These are phyloP conservation scores for Ramphastos sulfuratus DNA, from an alignment of 2,113 vertebrate genomes.

Conservation along the genomic window DNA sequence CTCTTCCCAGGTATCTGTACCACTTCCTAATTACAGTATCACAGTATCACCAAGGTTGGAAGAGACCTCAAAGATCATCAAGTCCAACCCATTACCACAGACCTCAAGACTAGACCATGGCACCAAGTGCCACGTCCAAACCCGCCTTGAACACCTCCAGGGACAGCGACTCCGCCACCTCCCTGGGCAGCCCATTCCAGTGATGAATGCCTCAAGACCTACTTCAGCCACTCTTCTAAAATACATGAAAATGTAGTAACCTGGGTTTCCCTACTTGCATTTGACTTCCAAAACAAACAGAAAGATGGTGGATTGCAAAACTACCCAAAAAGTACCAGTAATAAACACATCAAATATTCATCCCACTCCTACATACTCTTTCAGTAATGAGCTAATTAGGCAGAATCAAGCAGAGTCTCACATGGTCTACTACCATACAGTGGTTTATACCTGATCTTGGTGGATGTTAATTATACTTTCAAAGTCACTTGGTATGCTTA, in stretches of 20 bases:
- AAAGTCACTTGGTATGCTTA: neutral
- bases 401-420: neutral
- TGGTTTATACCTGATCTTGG: neutral
- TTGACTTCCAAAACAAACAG: neutral
- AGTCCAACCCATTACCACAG: no score
- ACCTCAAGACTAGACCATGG: no score
- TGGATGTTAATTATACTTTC: neutral
- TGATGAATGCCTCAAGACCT: neutral
- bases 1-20: neutral
- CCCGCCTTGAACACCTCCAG: no score
- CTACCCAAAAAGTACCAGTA: neutral
- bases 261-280: neutral
- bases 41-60: no score
- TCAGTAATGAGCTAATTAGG: neutral
- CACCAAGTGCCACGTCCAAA: no score
- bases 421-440: neutral
- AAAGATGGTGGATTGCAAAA: neutral
- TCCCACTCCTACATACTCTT: neutral
- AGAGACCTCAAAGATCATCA: no score
- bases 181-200: no score
- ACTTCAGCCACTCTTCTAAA: neutral
- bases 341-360: neutral
- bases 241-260: neutral
- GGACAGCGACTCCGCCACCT: no score
- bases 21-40: neutral